Evolutionary conservation across 1,140 invertebrate species (phyloP).

Genomic region (Phthorimaea operculella): DNA sequence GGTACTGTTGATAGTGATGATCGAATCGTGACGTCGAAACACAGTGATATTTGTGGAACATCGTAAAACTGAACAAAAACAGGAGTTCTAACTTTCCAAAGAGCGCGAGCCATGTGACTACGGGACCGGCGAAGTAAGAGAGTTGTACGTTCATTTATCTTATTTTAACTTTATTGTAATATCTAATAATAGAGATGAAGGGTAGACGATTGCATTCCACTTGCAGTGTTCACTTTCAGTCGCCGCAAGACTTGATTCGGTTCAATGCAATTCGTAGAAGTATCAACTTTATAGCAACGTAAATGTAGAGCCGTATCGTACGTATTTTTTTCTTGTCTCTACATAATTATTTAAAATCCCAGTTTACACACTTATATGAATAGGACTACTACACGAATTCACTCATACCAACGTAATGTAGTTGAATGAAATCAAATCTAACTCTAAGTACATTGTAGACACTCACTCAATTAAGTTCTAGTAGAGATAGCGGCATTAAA

Average conservation of each 20-base stretch:
- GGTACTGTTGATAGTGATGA: slow-evolving; percentile 28
- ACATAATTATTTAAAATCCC: no score
- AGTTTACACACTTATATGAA: no score
- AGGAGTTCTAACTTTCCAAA: slow-evolving; percentile 42
- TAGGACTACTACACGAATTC: no score
- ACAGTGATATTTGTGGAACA: slow-evolving; percentile 47
- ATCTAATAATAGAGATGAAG: slow-evolving; percentile 24
- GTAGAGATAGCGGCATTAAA: no score
- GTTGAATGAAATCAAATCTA: no score
- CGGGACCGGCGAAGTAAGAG: slow-evolving; percentile 41
- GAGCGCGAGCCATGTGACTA: slow-evolving; percentile 59
- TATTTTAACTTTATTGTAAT: slow-evolving; percentile 44
- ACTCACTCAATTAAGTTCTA: no score
- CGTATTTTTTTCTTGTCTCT: no score
- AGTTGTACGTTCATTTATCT: slow-evolving; percentile 52
- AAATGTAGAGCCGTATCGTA: no score
- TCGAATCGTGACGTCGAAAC: slow-evolving; percentile 26
- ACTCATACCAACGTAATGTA: no score
- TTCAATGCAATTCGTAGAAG: no score
- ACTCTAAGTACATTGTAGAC: no score
- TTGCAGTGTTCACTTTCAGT: background rate
- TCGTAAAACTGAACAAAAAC: slow-evolving; percentile 45
- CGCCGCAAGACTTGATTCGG: background rate
- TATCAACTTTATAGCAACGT: no score
- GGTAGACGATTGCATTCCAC: slow-evolving; percentile 14